phyloP scores from a whole-genome alignment of 2,888 invertebrate genomes.

The Pyrochroa serraticornis region DNA sequence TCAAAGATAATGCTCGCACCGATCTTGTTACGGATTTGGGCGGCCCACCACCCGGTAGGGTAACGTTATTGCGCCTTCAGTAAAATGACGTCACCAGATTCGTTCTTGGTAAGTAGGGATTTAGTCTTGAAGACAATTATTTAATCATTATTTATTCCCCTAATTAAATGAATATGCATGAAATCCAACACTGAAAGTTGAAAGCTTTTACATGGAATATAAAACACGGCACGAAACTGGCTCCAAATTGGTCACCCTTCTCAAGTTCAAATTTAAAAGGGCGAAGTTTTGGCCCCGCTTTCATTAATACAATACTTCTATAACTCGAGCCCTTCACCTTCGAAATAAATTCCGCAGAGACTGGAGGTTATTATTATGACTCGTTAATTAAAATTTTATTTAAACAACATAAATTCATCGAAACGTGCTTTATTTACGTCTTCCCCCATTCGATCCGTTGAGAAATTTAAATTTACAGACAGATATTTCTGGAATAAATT shows the following conservation, averaged over 20 bases:
- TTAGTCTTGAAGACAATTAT: neutral
- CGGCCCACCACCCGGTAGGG: too few species aligned
- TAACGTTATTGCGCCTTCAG: too few species aligned
- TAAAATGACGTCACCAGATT: too few species aligned
- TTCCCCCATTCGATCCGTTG: too few species aligned
- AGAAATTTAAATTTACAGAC: constrained; percentile 5
- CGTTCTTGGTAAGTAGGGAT: too few species aligned
- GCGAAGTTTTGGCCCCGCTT: constrained; percentile 8
- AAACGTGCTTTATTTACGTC: too few species aligned
- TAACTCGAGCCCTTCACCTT: too few species aligned
- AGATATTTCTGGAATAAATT: constrained; percentile 11
- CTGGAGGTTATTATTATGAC: constrained; percentile 3
- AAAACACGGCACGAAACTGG: constrained; percentile 5
- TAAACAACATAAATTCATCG: neutral
- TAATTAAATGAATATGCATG: constrained; percentile 13
- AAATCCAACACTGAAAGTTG: constrained; percentile 5
- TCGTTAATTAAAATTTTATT: constrained; percentile 10
- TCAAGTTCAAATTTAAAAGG: constrained; percentile 5
- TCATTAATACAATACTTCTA: constrained; percentile 3
- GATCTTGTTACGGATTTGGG: too few species aligned
- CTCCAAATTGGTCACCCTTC: constrained; percentile 8
- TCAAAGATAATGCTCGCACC: too few species aligned
- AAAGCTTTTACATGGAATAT: constrained; percentile 14
- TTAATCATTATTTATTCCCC: constrained; percentile 2
- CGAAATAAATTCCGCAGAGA: neutral